Conservation (phyloP, 2,888 invertebrate species). For the Globia sparganii region DNA sequence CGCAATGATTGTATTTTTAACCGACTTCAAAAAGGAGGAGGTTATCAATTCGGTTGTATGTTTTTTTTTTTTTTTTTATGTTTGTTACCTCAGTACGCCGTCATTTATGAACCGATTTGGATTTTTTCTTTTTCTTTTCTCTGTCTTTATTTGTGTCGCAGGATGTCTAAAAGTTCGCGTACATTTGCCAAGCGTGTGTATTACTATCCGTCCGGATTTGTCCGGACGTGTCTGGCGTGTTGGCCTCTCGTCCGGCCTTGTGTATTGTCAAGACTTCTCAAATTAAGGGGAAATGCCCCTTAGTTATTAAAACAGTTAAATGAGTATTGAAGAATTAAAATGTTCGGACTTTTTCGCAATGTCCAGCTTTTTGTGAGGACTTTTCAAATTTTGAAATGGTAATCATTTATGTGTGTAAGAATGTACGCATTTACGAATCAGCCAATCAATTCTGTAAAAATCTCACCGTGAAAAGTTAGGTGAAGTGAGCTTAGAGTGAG, state of each 20-base stretch:
- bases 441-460: no score
- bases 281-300: neutral
- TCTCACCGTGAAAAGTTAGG: no score
- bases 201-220: neutral
- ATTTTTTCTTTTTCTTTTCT: no score
- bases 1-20: constrained; percentile 39
- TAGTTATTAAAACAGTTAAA: neutral
- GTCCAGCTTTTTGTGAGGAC: neutral
- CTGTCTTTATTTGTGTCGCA: constrained; percentile 1
- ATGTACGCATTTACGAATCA: neutral
- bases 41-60: no score
- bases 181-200: neutral
- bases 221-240: neutral
- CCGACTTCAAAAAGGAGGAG: no score
- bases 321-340: neutral
- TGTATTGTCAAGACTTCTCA: neutral
- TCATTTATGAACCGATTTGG: no score
- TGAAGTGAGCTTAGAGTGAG: no score
- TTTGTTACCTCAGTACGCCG: no score
- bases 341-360: neutral
- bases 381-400: neutral
- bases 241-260: neutral
- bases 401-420: neutral
- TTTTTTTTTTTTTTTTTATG: no score
- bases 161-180: constrained; percentile 8